phyloP scores from a whole-genome alignment of 2,888 invertebrate genomes.

The Cylindroiulus punctatus region DNA sequence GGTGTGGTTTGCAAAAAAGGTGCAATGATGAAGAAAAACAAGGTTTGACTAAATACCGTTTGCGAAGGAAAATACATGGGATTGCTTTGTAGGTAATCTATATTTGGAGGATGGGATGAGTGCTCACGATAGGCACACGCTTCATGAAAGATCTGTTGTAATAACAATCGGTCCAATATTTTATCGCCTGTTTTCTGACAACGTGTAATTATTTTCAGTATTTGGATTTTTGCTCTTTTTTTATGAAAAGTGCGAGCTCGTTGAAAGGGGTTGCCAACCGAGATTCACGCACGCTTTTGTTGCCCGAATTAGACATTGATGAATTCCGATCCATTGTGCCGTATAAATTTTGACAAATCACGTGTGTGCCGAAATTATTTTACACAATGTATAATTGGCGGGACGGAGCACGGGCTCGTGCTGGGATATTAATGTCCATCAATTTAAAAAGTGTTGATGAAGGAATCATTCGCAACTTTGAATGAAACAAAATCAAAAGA shows the following conservation, averaged over 20 bases:
- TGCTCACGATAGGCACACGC: not conserved
- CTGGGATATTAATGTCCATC: not conserved
- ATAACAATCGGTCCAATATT: slow-evolving; percentile 21
- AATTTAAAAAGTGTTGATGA: not conserved
- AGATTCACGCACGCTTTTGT: slow-evolving; percentile 3
- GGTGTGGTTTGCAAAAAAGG: not conserved
- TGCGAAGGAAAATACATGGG: not conserved
- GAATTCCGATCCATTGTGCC: slow-evolving; percentile 7
- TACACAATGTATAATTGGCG: not conserved
- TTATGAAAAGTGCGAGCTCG: not conserved
- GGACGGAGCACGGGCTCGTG: not conserved
- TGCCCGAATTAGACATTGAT: slow-evolving; percentile 11
- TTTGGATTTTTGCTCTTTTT: not conserved
- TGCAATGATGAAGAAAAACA: slow-evolving; percentile 24
- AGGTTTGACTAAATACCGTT: not conserved
- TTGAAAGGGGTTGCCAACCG: slow-evolving; percentile 25
- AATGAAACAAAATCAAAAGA: too few relatives aligned
- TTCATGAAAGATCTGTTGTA: not conserved
- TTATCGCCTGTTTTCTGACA: slow-evolving; percentile 22
- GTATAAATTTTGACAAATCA: not conserved
- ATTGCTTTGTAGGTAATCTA: not conserved
- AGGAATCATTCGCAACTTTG: not conserved
- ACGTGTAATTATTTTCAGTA: not conserved
- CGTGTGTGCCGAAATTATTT: not conserved
- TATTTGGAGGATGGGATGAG: not conserved